A percentile compares a stretch with the other conserved stretches of the same genome.
These are phyloP conservation scores for Heterochromis multidens DNA, from an alignment of 2,113 vertebrate genomes.

Conservation along the genomic window DNA sequence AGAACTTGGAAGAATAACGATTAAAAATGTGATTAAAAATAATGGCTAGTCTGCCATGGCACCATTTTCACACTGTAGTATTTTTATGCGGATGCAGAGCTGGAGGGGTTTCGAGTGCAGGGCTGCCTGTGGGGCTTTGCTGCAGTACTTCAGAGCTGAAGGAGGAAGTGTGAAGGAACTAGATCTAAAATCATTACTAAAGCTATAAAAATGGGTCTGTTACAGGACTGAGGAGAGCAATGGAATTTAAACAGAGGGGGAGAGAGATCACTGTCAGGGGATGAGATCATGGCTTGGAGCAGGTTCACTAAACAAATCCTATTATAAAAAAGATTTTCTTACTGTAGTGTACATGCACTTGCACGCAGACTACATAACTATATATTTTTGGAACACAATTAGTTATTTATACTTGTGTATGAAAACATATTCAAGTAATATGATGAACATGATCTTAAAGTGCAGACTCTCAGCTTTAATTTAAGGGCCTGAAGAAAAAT, in stretches of 20 bases:
- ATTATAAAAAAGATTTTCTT: conserved; percentile 26
- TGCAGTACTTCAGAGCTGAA: conserved; percentile 9
- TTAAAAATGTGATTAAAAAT: neutral
- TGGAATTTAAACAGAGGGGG: conserved; percentile 35
- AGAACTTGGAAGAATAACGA: neutral
- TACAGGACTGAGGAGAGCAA: neutral
- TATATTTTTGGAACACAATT: neutral
- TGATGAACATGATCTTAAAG: neutral
- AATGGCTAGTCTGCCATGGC: neutral
- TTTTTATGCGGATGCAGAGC: conserved; percentile 40
- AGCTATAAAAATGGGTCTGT: conserved; percentile 30
- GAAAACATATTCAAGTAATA: neutral
- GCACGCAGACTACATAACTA: neutral
- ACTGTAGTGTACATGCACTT: neutral
- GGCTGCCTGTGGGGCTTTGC: conserved; percentile 18
- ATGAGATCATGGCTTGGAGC: conserved; percentile 45
- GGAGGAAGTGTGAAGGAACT: conserved; percentile 9
- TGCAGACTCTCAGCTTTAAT: neutral
- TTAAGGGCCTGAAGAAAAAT: neutral
- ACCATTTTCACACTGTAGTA: neutral
- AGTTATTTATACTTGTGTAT: neutral
- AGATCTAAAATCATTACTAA: conserved; percentile 39
- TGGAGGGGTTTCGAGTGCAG: conserved; percentile 20
- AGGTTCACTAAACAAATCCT: conserved; percentile 43
- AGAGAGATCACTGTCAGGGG: conserved; percentile 7